phyloP scores from a whole-genome alignment of 2,888 invertebrate genomes.

The Agrochola lota region DNA sequence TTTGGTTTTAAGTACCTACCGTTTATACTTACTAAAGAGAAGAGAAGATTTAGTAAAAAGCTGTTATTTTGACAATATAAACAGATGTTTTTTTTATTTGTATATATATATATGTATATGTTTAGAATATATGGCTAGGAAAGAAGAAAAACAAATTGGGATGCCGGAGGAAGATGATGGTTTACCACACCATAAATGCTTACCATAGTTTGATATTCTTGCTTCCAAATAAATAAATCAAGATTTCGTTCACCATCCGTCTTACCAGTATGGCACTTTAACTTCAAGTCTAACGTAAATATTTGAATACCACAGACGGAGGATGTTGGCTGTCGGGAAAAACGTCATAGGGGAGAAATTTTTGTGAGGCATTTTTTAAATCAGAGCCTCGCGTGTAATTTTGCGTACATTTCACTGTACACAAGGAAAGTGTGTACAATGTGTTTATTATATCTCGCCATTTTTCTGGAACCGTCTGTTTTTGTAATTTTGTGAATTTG shows the following conservation, averaged over 20 bases:
- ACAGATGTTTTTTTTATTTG: too few relatives aligned
- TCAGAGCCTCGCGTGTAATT: slow-evolving; percentile 66
- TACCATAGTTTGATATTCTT: neutral
- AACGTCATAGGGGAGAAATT: slow-evolving; percentile 70
- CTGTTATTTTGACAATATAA: too few relatives aligned
- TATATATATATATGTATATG: too few relatives aligned
- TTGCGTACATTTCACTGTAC: slow-evolving; percentile 36
- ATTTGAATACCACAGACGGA: slow-evolving; percentile 78
- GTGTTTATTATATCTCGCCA: slow-evolving; percentile 42
- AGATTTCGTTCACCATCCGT: slow-evolving; percentile 43
- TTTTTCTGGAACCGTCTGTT: slow-evolving; percentile 21
- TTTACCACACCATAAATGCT: too few relatives aligned
- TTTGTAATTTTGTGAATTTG: slow-evolving; percentile 41
- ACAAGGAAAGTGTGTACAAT: slow-evolving; percentile 29
- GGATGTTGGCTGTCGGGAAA: slow-evolving; percentile 73
- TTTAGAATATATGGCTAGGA: neutral
- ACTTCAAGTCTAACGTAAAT: slow-evolving; percentile 74
- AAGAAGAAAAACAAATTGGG: neutral
- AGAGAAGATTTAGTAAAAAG: too few relatives aligned
- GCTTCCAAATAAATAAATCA: neutral
- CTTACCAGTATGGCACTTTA: slow-evolving; percentile 61
- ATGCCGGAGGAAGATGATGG: neutral
- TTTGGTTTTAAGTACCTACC: too few relatives aligned
- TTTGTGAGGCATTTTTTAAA: slow-evolving; percentile 73
- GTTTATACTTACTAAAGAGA: too few relatives aligned